A percentile compares a stretch with the other conserved stretches of the same genome.
These are phyloP conservation scores for Oncopodura yosiiana DNA, from an alignment of 1,140 invertebrate species.

Conservation along the genomic window DNA sequence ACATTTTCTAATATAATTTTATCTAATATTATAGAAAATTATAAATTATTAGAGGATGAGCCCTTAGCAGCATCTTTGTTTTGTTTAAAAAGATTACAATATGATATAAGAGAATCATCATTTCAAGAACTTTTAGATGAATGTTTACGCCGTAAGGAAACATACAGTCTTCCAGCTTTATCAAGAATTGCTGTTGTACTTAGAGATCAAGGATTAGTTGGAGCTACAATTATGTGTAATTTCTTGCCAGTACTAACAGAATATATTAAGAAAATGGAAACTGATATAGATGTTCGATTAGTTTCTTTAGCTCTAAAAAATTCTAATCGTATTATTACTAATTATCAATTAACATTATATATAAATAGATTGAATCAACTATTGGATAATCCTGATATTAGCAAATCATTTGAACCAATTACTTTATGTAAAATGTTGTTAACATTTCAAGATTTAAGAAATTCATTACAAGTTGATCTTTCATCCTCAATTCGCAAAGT, in stretches of 20 bases:
- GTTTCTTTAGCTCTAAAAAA: conserved; percentile 19
- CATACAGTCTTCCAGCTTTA: conserved; percentile 19
- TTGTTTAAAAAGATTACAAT: conserved; percentile 22
- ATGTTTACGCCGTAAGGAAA: conserved; percentile 12
- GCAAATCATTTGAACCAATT: conserved; percentile 8
- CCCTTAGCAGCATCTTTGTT: conserved; percentile 23
- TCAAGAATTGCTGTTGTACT: conserved; percentile 24
- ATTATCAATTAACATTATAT: conserved; percentile 7
- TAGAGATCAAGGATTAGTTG: conserved; percentile 14
- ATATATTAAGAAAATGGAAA: conserved; percentile 14
- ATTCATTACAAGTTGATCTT: neutral
- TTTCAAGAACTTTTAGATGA: conserved; percentile 20
- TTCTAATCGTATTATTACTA: neutral
- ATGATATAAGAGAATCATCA: neutral
- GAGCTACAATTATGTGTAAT: conserved; percentile 9
- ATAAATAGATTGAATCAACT: neutral
- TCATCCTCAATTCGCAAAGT: conserved; percentile 1
- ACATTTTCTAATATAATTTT: conserved; percentile 25
- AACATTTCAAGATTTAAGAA: conserved; percentile 8
- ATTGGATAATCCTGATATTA: neutral
- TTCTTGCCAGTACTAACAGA: conserved; percentile 17
- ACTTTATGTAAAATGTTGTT: conserved; percentile 23
- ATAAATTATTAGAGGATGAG: conserved; percentile 24
- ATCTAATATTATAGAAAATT: conserved; percentile 9
- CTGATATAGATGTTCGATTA: conserved; percentile 14